Conservation (phyloP, 2,797 vertebrate genomes). For the Hoplostethus mediterraneus region DNA sequence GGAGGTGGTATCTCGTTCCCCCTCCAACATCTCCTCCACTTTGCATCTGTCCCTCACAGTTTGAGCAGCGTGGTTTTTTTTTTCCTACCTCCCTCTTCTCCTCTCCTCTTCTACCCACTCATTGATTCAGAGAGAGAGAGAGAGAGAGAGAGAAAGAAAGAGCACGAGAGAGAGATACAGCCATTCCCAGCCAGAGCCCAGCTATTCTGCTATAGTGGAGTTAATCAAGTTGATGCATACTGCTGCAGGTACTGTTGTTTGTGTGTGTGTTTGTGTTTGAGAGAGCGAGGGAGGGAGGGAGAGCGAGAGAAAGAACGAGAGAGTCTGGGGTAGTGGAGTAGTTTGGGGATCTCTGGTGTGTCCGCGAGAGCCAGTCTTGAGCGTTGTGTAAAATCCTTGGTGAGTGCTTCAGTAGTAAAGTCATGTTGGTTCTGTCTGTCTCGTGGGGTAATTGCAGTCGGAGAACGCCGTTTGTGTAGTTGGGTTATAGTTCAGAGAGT, state of each 20-base stretch:
- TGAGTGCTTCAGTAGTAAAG: slow-evolving; percentile 63
- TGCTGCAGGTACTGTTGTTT: slow-evolving; percentile 95
- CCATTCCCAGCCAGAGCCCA: slow-evolving; percentile 83
- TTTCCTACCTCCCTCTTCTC: slow-evolving; percentile 75
- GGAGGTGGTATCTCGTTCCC: slow-evolving; percentile 99
- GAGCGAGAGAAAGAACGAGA: slow-evolving; percentile 28
- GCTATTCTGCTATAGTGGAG: slow-evolving; percentile 94
- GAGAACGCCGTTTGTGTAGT: slow-evolving; percentile 55
- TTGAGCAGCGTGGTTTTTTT: slow-evolving; percentile 88
- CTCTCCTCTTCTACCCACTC: slow-evolving; percentile 83
- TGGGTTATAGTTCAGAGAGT: slow-evolving; percentile 36
- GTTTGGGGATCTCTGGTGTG: slow-evolving; percentile 66
- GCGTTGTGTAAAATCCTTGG: slow-evolving; percentile 62
- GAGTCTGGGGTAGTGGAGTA: slow-evolving; percentile 61
- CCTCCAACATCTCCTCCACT: slow-evolving; percentile 99
- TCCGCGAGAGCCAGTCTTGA: slow-evolving; percentile 56
- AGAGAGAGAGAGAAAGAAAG: slow-evolving; percentile 75
- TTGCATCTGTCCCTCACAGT: slow-evolving; percentile 99
- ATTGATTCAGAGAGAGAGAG: slow-evolving; percentile 83
- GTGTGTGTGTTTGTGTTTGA: slow-evolving; percentile 47
- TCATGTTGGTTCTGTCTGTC: slow-evolving; percentile 65
- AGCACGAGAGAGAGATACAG: slow-evolving; percentile 84
- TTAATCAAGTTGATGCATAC: slow-evolving; percentile 99
- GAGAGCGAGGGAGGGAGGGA: slow-evolving; percentile 12
- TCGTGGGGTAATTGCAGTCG: slow-evolving; percentile 65